These are phyloP conservation scores for Lithobates sylvaticus DNA, from an alignment of 2,797 vertebrate genomes.

Conservation along the genomic window DNA sequence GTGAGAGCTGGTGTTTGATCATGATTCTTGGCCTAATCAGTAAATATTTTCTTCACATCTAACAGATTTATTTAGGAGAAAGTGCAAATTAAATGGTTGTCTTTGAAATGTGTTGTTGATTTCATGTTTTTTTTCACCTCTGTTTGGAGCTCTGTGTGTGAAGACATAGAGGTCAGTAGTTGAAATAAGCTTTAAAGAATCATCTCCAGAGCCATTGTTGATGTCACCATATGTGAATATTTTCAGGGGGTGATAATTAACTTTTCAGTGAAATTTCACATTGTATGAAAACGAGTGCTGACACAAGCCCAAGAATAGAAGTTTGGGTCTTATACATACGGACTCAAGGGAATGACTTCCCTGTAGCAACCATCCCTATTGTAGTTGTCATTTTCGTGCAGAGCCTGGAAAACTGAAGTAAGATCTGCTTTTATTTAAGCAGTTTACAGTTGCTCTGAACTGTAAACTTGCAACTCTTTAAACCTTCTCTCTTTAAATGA, in stretches of 20 bases:
- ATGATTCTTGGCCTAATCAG: slow-evolving; percentile 11
- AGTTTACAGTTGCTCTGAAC: too few relatives aligned
- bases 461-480: too few relatives aligned
- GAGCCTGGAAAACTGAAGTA: too few relatives aligned
- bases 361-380: too few relatives aligned
- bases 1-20: slow-evolving; percentile 21
- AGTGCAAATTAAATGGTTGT: slow-evolving; percentile 40
- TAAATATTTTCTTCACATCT: slow-evolving; percentile 25
- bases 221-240: background rate
- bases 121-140: background rate
- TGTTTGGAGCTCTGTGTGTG: background rate
- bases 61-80: slow-evolving; percentile 8
- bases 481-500: too few relatives aligned
- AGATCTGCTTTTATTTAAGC: too few relatives aligned
- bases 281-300: background rate
- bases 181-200: background rate
- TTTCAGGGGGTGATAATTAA: background rate
- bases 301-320: background rate
- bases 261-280: background rate
- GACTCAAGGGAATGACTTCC: too few relatives aligned
- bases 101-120: slow-evolving; percentile 34
- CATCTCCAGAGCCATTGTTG: background rate
- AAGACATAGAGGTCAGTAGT: background rate
- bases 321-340: too few relatives aligned
- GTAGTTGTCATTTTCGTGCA: too few relatives aligned